Conservation (phyloP, 1,140 invertebrate genomes). For the Polypedilum pembai region DNA sequence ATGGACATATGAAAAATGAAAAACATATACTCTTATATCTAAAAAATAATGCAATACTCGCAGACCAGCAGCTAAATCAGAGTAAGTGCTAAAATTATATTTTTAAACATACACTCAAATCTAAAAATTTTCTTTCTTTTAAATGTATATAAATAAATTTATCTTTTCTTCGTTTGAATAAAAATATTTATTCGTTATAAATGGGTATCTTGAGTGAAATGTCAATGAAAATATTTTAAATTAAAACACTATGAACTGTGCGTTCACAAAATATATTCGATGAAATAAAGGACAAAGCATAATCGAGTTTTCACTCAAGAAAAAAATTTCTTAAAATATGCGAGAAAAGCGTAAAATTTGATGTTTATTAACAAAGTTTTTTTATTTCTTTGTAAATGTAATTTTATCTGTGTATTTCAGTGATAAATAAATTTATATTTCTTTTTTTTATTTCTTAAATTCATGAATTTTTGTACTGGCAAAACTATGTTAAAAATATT, state of each 20-base stretch:
- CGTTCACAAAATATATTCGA: neutral
- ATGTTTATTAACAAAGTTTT: neutral
- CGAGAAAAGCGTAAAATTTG: neutral
- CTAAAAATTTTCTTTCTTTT: conserved; percentile 5
- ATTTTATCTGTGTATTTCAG: too few relatives aligned
- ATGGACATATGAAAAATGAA: conserved; percentile 15
- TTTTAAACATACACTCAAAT: neutral
- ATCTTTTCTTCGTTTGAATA: conserved; percentile 11
- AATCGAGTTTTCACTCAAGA: neutral
- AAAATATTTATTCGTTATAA: neutral
- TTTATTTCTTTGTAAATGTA: neutral
- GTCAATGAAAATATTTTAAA: neutral
- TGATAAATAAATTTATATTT: too few relatives aligned
- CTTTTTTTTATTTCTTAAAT: too few relatives aligned
- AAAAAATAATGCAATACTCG: neutral
- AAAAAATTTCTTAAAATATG: neutral
- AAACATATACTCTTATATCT: neutral
- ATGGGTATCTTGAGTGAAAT: conserved; percentile 13
- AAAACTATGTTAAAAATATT: too few relatives aligned
- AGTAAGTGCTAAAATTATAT: neutral
- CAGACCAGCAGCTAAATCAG: conserved; percentile 11
- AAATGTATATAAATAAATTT: conserved; percentile 22
- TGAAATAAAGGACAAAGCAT: neutral
- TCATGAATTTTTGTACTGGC: too few relatives aligned
- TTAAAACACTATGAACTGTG: conserved; percentile 3